These are phyloP conservation scores for Chironomus striatipennis DNA, from an alignment of 1,140 invertebrate species.

Conservation along the genomic window DNA sequence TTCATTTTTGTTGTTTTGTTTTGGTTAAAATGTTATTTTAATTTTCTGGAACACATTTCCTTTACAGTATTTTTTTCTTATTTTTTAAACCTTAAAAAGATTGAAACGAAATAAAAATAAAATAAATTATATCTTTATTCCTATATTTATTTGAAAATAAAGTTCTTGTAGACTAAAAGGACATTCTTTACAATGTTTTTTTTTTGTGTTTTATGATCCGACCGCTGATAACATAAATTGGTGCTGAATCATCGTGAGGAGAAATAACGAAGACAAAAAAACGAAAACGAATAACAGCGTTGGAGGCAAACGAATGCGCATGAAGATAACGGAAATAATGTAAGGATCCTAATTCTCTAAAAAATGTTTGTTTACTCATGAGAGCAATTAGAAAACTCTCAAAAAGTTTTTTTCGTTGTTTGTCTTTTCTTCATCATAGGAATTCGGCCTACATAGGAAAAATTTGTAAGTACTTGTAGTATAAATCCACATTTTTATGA, in stretches of 20 bases:
- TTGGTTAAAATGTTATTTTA: background rate
- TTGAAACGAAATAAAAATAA: background rate
- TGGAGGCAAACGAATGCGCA: background rate
- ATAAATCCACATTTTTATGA: background rate
- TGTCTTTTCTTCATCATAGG: background rate
- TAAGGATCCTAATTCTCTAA: background rate
- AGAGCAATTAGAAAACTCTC: background rate
- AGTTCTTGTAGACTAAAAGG: background rate
- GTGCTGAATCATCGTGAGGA: conserved; percentile 14
- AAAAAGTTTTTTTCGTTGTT: background rate
- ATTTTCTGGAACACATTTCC: no score
- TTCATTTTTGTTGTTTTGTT: background rate
- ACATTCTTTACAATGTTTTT: background rate
- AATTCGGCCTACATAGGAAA: no score
- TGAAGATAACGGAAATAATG: background rate
- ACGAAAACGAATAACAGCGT: background rate
- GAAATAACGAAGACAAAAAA: background rate
- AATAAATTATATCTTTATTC: background rate
- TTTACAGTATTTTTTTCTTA: no score
- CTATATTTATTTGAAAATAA: background rate
- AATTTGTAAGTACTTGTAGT: no score
- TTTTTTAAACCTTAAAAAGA: no score
- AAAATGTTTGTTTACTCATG: background rate
- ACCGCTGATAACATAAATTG: background rate
- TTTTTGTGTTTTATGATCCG: conserved; percentile 10